Evolutionary conservation across 2,797 vertebrate genomes (phyloP).

Genomic region (Triplophysa yarkandensis): DNA sequence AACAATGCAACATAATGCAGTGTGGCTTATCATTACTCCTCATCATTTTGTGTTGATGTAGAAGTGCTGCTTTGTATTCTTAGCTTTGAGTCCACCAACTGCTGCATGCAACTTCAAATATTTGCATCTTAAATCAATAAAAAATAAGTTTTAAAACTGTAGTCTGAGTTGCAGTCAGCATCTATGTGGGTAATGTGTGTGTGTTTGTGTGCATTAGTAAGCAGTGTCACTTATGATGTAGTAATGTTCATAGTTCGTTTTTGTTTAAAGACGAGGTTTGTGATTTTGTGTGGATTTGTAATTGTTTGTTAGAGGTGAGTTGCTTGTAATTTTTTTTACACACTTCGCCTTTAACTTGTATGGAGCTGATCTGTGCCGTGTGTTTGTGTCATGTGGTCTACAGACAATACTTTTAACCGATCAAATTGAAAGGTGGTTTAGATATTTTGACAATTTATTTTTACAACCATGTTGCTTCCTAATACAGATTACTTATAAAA

Average conservation of each 20-base stretch:
- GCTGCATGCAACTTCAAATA: conserved; percentile 52
- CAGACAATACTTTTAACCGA: neutral
- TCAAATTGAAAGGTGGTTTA: neutral
- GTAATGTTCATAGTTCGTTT: conserved; percentile 9
- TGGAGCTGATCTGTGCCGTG: neutral
- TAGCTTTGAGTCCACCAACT: neutral
- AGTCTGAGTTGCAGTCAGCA: conserved; percentile 54
- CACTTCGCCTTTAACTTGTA: neutral
- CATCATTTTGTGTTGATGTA: conserved; percentile 7
- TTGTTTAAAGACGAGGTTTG: neutral
- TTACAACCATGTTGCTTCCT: no score
- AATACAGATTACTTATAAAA: no score
- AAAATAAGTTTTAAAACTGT: neutral
- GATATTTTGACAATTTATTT: no score
- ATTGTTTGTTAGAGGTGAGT: neutral
- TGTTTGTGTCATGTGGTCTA: neutral
- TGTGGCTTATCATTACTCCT: conserved; percentile 21
- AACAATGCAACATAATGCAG: conserved; percentile 6
- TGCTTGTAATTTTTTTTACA: neutral
- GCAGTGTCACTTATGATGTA: conserved; percentile 9
- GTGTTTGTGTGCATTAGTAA: conserved; percentile 41
- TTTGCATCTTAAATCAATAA: neutral
- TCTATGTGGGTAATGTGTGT: conserved; percentile 27
- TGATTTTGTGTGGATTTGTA: neutral
- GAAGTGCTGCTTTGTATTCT: conserved; percentile 27